Evolutionary conservation across 35 echinoderm and acorn worm genomes (phyloP).

Genomic region (Lytechinus pictus): DNA sequence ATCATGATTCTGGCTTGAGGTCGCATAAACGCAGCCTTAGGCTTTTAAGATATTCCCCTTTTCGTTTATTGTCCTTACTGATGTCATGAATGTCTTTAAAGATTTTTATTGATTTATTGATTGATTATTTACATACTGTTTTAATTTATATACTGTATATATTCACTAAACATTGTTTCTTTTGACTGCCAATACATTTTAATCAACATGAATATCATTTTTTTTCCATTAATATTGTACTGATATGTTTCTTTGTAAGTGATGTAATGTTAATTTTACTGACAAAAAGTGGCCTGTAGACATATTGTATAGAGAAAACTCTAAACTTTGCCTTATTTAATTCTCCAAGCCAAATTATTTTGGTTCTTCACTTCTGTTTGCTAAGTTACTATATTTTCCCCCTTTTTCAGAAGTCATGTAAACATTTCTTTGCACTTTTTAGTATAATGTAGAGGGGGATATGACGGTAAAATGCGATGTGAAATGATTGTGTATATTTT

Average conservation of each 20-base stretch:
- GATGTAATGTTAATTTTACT: neutral
- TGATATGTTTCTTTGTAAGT: neutral
- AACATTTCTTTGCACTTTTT: conserved; percentile 13
- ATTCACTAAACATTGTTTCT: no score
- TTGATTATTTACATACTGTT: no score
- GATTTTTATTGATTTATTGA: no score
- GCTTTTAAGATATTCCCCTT: no score
- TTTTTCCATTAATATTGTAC: neutral
- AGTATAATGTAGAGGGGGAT: neutral
- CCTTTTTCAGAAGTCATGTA: neutral
- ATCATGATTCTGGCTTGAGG: no score
- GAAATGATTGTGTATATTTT: neutral
- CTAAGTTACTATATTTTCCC: neutral
- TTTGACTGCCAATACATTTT: no score
- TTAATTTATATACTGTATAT: no score
- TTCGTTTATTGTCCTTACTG: no score
- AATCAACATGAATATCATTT: no score
- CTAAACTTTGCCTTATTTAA: neutral
- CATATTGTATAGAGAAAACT: neutral
- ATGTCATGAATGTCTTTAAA: no score
- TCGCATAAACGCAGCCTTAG: no score
- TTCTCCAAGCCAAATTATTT: neutral
- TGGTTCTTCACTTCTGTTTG: neutral
- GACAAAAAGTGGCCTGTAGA: neutral
- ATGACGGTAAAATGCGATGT: neutral